Conservation (phyloP, 2,888 invertebrate genomes). For the Hymenopus coronatus region DNA sequence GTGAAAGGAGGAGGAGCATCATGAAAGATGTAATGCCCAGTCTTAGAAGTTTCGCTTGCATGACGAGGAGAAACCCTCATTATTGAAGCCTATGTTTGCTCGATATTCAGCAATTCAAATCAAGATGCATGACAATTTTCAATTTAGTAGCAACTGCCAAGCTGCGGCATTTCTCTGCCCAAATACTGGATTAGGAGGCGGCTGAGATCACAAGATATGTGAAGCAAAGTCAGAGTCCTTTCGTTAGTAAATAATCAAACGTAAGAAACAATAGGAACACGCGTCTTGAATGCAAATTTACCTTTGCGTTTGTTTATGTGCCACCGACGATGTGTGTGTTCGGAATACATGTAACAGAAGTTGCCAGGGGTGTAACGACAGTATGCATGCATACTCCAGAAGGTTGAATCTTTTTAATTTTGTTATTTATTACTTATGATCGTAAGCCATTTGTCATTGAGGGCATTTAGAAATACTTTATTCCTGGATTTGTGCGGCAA, state of each 20-base stretch:
- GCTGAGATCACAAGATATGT: background rate
- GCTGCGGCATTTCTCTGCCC: background rate
- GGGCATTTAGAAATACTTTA: too few species aligned
- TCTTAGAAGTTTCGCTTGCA: background rate
- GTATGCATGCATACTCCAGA: too few species aligned
- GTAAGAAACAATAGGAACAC: conserved; percentile 5
- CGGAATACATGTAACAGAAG: background rate
- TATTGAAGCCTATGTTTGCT: conserved; percentile 25
- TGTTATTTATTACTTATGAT: too few species aligned
- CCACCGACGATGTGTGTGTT: background rate
- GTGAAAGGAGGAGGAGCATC: background rate
- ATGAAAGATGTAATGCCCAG: background rate
- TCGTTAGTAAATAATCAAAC: background rate
- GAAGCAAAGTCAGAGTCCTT: background rate
- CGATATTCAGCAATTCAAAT: background rate
- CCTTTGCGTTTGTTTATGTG: background rate
- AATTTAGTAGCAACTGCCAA: background rate
- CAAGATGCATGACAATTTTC: conserved; percentile 19
- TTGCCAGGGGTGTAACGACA: background rate
- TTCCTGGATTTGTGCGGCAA: too few species aligned
- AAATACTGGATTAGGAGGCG: background rate
- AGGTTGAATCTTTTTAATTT: too few species aligned
- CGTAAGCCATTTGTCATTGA: too few species aligned
- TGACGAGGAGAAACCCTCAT: conserved; percentile 11
- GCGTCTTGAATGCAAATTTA: background rate